Percentiles rank a stretch among this genome's conserved stretches.
Conservation (phyloP, 1,140 invertebrate species). For the Drosophila sechellia region DNA sequence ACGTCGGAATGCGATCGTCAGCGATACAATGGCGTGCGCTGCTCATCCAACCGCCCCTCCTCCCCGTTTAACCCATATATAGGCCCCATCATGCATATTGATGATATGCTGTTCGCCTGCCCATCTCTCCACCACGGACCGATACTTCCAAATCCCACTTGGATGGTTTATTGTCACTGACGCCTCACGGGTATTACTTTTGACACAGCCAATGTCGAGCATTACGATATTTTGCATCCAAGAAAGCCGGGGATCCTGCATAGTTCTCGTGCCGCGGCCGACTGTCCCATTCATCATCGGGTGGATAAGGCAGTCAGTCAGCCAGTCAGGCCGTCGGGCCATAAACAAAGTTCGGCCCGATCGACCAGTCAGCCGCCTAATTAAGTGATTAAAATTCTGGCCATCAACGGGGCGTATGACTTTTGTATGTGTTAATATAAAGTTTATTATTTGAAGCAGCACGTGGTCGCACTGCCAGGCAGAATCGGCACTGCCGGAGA, state of each 20-base stretch:
- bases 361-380: slow-evolving; percentile 46
- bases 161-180: slow-evolving; percentile 69
- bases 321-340: slow-evolving; percentile 31
- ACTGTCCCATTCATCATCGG: slow-evolving; percentile 66
- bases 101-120: slow-evolving; percentile 58
- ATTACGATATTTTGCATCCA: slow-evolving; percentile 65
- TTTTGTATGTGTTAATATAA: slow-evolving; percentile 83
- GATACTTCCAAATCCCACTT: slow-evolving; percentile 3
- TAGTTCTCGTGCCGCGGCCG: slow-evolving; percentile 52
- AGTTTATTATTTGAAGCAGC: slow-evolving; percentile 83
- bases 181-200: slow-evolving; percentile 31
- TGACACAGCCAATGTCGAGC: slow-evolving; percentile 54
- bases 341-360: slow-evolving; percentile 63
- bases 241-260: slow-evolving; percentile 36
- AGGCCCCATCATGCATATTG: slow-evolving; percentile 75
- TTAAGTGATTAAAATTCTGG: slow-evolving; percentile 82
- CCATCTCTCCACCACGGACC: slow-evolving; percentile 20
- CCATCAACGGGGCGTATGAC: slow-evolving; percentile 67
- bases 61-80: slow-evolving; percentile 7
- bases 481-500: slow-evolving; percentile 6
- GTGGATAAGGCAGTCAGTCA: slow-evolving; percentile 28
- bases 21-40: slow-evolving; percentile 73
- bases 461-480: slow-evolving; percentile 58
- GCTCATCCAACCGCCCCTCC: slow-evolving; percentile 8
- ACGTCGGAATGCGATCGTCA: slow-evolving; percentile 73